Evolutionary conservation across 2,113 vertebrate species (phyloP), one percentile per base, ranked within the genome.

Genomic region (Lota lota): DNA sequence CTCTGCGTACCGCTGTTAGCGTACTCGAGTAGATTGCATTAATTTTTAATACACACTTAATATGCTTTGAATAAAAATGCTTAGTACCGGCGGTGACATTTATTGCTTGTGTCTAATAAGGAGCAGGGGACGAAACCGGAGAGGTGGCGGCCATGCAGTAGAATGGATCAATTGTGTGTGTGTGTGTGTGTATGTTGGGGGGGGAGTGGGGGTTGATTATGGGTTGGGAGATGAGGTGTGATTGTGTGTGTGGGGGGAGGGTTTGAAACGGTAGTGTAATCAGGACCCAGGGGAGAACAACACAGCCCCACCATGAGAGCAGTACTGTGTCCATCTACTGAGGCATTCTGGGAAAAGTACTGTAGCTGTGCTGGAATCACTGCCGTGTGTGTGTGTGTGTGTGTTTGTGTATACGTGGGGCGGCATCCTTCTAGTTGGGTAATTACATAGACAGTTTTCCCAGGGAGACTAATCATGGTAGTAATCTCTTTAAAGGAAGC

Each of bases 401-500:
- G 68, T 67, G 66, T 59, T 64, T 63, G 16, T 59, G 5, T 15
- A 8, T 15, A 18, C 22, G 67, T 69, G 56, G 53, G 60, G 56
- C 79, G 77, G 73, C 79, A 87, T 87, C 79, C 77, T 64, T 85
- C 73, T 79, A 72, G 73, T 66, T 57, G 72, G 68, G 68, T 89
- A 89, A 91, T 90, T 87, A 90, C 83, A 83, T 33, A 61, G 82
- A 78, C 80, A 77, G 79, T 90, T 90, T 86, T 90, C 89, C 88
- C 85, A 88, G 80, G 76, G 88, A 89, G 88, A 88, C 85, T 90
- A 90, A 91, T 90, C 87, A 88, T 66, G 75, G 79, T 80, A 70
- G 78, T 90, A 91, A 93, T 90, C 88, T 88, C 84, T 90, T 90
- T 90, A 90, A 88, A 89, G 70, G 84, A 80, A 84, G 79, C 85